A percentile compares a stretch with the other conserved stretches of the same genome.
Conservation (phyloP, 1,140 invertebrate genomes). For the Hyles vespertilio region DNA sequence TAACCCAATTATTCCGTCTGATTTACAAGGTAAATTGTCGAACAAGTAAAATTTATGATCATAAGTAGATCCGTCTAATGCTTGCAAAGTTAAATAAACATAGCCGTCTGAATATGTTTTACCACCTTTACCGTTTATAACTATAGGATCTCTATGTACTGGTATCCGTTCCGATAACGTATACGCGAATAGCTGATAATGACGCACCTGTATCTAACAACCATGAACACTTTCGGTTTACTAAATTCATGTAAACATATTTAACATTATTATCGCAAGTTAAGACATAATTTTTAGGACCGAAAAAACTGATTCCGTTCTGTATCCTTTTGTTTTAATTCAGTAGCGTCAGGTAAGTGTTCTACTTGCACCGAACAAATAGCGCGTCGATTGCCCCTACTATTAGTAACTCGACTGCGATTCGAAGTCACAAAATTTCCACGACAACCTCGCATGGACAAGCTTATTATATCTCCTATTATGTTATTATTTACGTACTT, state of each 20-base stretch:
- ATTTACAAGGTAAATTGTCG: no score
- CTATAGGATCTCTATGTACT: background rate
- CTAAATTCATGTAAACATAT: conserved; percentile 3
- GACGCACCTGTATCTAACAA: conserved; percentile 7
- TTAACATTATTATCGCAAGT: background rate
- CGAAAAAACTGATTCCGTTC: conserved; percentile 13
- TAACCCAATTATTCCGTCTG: no score
- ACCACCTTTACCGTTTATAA: conserved; percentile 6
- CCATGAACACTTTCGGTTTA: background rate
- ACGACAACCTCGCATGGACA: background rate
- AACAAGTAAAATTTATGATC: no score
- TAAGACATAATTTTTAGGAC: conserved; percentile 9
- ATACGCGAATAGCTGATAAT: conserved; percentile 1
- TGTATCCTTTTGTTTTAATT: background rate
- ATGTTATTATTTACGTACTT: conserved; percentile 5
- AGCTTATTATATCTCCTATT: conserved; percentile 4
- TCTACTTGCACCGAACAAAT: conserved; percentile 3
- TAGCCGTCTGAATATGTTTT: conserved; percentile 6
- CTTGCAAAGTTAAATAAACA: no score
- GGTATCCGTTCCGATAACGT: background rate
- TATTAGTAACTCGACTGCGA: background rate
- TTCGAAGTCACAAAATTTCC: conserved; percentile 3
- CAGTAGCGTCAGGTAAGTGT: background rate
- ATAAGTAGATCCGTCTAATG: no score
- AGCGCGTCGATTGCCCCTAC: background rate